Evolutionary conservation across 2,113 vertebrate genomes (phyloP).

Genomic region (Sinosuthora webbiana): DNA sequence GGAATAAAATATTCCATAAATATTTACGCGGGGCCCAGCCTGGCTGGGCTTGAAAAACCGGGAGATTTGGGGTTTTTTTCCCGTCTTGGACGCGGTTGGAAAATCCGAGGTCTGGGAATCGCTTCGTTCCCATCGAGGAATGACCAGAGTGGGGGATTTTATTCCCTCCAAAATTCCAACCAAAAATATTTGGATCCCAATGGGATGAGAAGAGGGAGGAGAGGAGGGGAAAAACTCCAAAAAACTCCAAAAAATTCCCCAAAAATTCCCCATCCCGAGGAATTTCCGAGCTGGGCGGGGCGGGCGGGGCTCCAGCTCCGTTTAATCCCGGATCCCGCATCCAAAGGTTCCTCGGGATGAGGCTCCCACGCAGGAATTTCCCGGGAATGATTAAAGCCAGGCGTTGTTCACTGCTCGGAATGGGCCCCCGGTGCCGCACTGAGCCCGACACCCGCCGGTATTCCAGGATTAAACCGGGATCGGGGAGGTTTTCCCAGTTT

Average conservation of each 20-base stretch:
- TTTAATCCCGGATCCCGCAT: constrained; percentile 85
- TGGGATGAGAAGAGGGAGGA: not conserved
- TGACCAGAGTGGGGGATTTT: constrained; percentile 28
- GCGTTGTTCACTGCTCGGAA: constrained; percentile 78
- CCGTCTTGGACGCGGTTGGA: not conserved
- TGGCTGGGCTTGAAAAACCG: constrained; percentile 64
- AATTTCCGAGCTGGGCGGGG: constrained; percentile 81
- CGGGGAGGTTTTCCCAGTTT: not conserved
- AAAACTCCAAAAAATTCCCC: not conserved
- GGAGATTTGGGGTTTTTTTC: not conserved
- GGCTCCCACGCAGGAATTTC: constrained; percentile 92
- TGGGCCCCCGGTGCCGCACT: constrained; percentile 67
- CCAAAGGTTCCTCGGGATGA: constrained; percentile 77
- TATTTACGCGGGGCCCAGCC: constrained; percentile 76
- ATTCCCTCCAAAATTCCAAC: constrained; percentile 63
- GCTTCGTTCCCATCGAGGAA: not conserved
- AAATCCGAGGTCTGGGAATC: not conserved
- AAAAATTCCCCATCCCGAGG: constrained; percentile 34
- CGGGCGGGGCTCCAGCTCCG: constrained; percentile 77
- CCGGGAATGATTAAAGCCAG: constrained; percentile 88
- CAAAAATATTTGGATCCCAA: constrained; percentile 5
- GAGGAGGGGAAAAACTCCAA: constrained; percentile 18
- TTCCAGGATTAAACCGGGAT: constrained; percentile 56
- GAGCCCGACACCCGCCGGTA: constrained; percentile 77
- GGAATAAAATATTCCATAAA: constrained; percentile 66